Evolutionary conservation across 2,113 vertebrate species (phyloP).

Genomic region (Probosciger aterrimus): DNA sequence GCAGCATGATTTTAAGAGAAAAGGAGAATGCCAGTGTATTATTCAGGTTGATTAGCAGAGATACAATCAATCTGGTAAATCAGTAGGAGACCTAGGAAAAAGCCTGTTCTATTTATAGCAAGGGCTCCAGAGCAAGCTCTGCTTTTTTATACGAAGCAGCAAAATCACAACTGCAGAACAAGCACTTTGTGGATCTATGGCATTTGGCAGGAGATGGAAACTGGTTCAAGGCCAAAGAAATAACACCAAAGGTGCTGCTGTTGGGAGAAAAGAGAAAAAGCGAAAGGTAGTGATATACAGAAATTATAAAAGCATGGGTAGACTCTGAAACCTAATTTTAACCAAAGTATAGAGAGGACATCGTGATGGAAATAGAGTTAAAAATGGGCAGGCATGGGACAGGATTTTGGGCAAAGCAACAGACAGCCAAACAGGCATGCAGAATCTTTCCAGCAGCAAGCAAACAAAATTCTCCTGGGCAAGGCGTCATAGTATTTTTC

Average conservation of each 20-base stretch:
- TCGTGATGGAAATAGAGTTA: neutral
- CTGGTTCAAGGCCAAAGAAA: conserved; percentile 70
- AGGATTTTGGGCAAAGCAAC: neutral
- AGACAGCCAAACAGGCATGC: neutral
- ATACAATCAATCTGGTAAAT: conserved; percentile 63
- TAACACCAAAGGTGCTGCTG: conserved; percentile 4
- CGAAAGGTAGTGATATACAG: neutral
- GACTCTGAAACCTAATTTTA: conserved; percentile 12
- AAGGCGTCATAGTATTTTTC: neutral
- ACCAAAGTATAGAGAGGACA: neutral
- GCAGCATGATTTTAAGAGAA: neutral
- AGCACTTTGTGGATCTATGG: conserved; percentile 66
- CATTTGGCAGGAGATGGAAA: conserved; percentile 56
- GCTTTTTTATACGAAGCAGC: conserved; percentile 65
- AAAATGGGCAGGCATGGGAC: neutral
- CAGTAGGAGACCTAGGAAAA: conserved; percentile 63
- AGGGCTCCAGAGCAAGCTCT: conserved; percentile 49
- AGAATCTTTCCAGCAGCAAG: neutral
- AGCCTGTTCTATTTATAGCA: conserved; percentile 71
- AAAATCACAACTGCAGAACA: conserved; percentile 71
- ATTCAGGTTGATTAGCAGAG: conserved; percentile 60
- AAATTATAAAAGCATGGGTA: neutral
- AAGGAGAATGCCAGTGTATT: conserved; percentile 26
- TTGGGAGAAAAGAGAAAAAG: neutral
- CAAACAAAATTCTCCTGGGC: neutral